These are phyloP conservation scores for Agriopis aurantiaria DNA, from an alignment of 2,888 invertebrate species.

Conservation along the genomic window DNA sequence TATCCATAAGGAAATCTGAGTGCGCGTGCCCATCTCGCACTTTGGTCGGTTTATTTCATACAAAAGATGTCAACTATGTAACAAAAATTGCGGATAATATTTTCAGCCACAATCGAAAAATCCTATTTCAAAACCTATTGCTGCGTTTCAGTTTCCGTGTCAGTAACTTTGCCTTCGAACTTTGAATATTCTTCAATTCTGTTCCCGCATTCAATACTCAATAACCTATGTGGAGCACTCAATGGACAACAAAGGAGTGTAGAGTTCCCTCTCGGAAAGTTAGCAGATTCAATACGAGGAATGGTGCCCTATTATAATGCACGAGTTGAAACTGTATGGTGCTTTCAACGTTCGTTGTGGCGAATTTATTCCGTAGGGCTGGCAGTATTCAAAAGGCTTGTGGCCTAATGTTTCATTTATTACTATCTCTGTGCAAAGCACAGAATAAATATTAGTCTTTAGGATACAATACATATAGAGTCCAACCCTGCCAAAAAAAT, in stretches of 20 bases:
- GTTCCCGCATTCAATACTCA: constrained; percentile 5
- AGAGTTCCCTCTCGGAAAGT: constrained; percentile 22
- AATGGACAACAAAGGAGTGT: constrained; percentile 21
- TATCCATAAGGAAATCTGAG: no score
- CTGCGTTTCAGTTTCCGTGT: background rate
- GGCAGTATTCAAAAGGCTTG: background rate
- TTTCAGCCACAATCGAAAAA: no score
- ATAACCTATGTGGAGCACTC: constrained; percentile 17
- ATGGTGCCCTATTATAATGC: constrained; percentile 20
- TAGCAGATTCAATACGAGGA: constrained; percentile 22
- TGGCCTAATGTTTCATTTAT: no score
- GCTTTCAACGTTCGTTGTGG: constrained; percentile 41
- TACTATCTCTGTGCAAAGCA: no score
- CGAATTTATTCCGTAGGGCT: constrained; percentile 28
- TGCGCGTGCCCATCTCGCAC: no score
- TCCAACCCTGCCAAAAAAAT: no score
- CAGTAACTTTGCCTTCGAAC: background rate
- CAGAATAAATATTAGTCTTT: no score
- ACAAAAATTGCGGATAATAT: no score
- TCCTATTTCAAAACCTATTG: background rate
- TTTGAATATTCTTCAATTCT: constrained; percentile 10
- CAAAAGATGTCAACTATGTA: no score
- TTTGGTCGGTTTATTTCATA: no score
- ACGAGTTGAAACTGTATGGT: constrained; percentile 36
- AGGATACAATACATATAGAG: no score